Base-by-base conservation (phyloP, 2,888 invertebrate genomes). In the Drosophila meridionalis region DNA sequence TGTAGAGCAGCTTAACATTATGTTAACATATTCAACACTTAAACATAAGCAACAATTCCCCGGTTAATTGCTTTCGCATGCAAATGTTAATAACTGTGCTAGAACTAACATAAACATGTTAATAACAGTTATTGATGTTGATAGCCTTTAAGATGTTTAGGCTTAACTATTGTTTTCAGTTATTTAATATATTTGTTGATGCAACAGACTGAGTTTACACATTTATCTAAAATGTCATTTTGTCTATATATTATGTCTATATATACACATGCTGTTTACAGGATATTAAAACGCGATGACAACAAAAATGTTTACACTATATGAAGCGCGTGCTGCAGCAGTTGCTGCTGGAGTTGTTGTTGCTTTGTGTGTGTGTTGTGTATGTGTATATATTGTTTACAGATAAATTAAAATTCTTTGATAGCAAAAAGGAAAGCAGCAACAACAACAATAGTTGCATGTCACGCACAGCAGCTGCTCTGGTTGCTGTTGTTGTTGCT, bases 341-440 rank as follows among this genome's bases (percentile, higher is more conserved):
- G 40, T n/a, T 61, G 59, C 45, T 63, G 65, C 58, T 64, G 32
- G 56, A 36, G 50, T 42, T 56, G 34, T 5, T 50, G 48, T n/a
- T n/a, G 32, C 4, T 50, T n/a, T 32, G 30, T 14, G 8, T 47
- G 28, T 48, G 34, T 3, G n/a, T n/a, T 32, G 30, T 60, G 60
- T 67, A 50, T 77, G 48, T 68, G 53, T 77, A 60, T 71, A 71
- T 80, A 82, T 87, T 86, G 81, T 86, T 86, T 86, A 83, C 86
- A 82, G 80, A 88, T 82, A 86, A 86, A 86, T 87, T 87, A 86
- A 86, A 86, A 86, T 86, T 88, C 86, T 86, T 88, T 86, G 86
- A 86, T 76, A 80, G 76, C 66, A 77, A 85, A 85, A 80, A 74
- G 71, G 71, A 76, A 75, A 73, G 68, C 67, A 81, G 75, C 64